These are phyloP conservation scores for Drosophila virilis DNA, from an alignment of 1,140 invertebrate genomes.

Conservation along the genomic window DNA sequence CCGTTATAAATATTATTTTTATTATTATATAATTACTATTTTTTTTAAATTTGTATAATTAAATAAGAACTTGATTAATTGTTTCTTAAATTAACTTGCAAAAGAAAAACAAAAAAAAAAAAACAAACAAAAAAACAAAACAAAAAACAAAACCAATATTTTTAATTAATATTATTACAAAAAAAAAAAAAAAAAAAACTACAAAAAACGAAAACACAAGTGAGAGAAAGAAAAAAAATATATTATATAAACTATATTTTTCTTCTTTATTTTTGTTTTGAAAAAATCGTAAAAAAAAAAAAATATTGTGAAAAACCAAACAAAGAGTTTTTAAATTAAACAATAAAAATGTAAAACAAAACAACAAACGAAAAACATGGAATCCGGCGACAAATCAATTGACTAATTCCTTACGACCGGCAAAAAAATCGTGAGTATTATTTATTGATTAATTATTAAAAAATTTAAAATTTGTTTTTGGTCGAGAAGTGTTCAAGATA, in stretches of 20 bases:
- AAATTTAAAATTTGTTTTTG: too few relatives aligned
- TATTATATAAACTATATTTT: slow-evolving; percentile 75
- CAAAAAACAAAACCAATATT: slow-evolving; percentile 59
- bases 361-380: slow-evolving; percentile 18
- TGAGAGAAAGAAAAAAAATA: slow-evolving; percentile 52
- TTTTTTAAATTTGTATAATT: slow-evolving; percentile 81
- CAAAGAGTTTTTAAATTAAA: slow-evolving; percentile 81
- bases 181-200: slow-evolving; percentile 31
- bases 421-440: too few relatives aligned
- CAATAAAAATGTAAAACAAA: slow-evolving; percentile 79
- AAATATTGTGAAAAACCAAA: slow-evolving; percentile 81
- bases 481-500: too few relatives aligned
- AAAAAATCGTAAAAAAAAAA: slow-evolving; percentile 55
- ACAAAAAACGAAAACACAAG: slow-evolving; percentile 36
- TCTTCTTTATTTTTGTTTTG: slow-evolving; percentile 77
- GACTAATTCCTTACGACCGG: neutral
- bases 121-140: slow-evolving; percentile 42
- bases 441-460: too few relatives aligned
- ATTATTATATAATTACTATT: slow-evolving; percentile 82
- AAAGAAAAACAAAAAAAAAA: slow-evolving; percentile 54
- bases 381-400: neutral
- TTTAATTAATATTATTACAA: slow-evolving; percentile 58
- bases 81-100: slow-evolving; percentile 78
- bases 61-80: slow-evolving; percentile 79
- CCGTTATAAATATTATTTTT: slow-evolving; percentile 80